Base-by-base conservation (phyloP, 2,113 vertebrate species). In the Crypturellus undulatus region DNA sequence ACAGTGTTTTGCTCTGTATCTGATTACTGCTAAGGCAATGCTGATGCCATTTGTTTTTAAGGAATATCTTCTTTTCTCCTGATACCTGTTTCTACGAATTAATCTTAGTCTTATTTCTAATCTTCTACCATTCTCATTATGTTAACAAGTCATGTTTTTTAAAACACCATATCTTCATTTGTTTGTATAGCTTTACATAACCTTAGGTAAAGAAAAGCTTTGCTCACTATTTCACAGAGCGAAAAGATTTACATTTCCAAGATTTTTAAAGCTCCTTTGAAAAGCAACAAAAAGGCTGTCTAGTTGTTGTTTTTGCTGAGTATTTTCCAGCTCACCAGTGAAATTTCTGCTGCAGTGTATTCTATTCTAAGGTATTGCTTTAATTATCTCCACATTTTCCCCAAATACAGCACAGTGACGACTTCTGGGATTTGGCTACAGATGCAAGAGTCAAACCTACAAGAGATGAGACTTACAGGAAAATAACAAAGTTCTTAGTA, bases 401-500 rank as follows among this genome's bases (percentile, higher is more conserved):
- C 26, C n/a, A 81, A 70, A 77, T 56, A 43, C 19, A 71, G 30
- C 17, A 52, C 28, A 76, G 43, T 76, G 47, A 64, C 0, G 3
- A 12, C 69, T 64, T 42, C 40, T 85, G 52, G 6, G 42, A 59
- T 84, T 93, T 88, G 79, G 40, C 36, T 91, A 24, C 58, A 70
- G 36, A 76, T 79, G 36, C 26, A 87, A 54, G 20, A 77, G n/a
- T 54, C 26, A 84, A 93, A 89, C 20, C 92, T 88, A 75, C 6
- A 84, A 56, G 28, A 79, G 17, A 42, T 47, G 45, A 87, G 65
- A 85, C n/a, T 79, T 62, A 56, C 30, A 60, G 38, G 52, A n/a
- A 87, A 93, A 89, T 49, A 68, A 65, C 21, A 47, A 84, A 54
- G 52, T 81, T 87, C 87, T 91, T 88, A 85, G n/a, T 32, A 76